Percentiles rank a stretch among this genome's conserved stretches.
Conservation (phyloP, 1,140 invertebrate species). For the Maniola jurtina region DNA sequence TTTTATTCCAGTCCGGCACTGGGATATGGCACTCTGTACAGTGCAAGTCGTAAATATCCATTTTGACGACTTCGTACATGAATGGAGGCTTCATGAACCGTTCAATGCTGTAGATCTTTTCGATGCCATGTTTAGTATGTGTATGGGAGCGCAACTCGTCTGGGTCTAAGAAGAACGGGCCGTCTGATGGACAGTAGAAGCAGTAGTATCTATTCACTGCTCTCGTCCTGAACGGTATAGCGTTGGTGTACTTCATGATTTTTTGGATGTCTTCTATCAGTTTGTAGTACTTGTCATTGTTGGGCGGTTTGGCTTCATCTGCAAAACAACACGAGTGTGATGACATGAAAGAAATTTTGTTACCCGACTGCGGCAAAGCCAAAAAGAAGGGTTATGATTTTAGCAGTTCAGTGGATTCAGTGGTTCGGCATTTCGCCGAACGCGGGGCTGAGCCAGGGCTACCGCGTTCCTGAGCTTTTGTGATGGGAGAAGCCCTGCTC, state of each 20-base stretch:
- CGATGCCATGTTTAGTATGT: constrained; percentile 35
- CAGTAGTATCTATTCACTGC: constrained; percentile 45
- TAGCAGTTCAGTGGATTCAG: no score
- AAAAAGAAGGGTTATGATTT: no score
- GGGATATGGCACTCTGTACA: constrained; percentile 44
- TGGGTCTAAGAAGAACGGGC: constrained; percentile 44
- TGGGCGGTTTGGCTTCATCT: neutral
- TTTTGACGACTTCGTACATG: constrained; percentile 53
- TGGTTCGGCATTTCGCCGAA: no score
- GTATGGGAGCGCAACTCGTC: constrained; percentile 50
- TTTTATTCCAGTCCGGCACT: constrained; percentile 49
- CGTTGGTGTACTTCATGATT: constrained; percentile 54
- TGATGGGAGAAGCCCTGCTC: constrained; percentile 49
- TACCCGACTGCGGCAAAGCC: no score
- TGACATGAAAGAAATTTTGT: no score
- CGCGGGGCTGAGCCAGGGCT: constrained; percentile 65
- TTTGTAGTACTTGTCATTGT: constrained; percentile 37
- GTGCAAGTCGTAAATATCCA: constrained; percentile 52
- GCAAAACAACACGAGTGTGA: no score
- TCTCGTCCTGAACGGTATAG: constrained; percentile 56
- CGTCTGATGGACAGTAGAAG: constrained; percentile 51
- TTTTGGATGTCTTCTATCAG: constrained; percentile 53
- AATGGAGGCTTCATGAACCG: constrained; percentile 46
- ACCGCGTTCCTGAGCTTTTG: constrained; percentile 43
- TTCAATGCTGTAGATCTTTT: constrained; percentile 41